Conservation (phyloP, 2,113 vertebrate genomes). For the Tyrannus savana region DNA sequence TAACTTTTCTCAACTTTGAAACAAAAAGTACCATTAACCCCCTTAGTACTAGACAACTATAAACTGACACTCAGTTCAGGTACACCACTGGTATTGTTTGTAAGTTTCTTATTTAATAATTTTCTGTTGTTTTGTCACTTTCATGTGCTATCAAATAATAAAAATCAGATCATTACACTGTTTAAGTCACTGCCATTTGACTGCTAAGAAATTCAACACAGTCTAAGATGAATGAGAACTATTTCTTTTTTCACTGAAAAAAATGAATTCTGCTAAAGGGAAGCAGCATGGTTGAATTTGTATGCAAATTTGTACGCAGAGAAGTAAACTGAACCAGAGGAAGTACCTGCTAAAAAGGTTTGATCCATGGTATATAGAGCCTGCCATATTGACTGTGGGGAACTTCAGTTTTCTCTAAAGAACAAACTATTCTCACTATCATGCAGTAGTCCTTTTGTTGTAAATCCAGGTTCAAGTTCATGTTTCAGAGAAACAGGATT, state of each 20-base stretch:
- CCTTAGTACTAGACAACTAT: not conserved
- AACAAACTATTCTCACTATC: not conserved
- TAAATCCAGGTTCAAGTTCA: not conserved
- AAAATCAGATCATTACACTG: not conserved
- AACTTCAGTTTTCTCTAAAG: not conserved
- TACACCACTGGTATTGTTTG: not conserved
- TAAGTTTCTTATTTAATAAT: constrained; percentile 14
- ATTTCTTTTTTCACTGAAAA: not conserved
- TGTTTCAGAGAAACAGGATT: not conserved
- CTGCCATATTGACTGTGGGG: not conserved
- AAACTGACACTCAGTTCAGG: constrained; percentile 28
- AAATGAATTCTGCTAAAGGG: not conserved
- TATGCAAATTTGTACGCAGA: not conserved
- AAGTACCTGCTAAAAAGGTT: not conserved
- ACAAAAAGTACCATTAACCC: constrained; percentile 29
- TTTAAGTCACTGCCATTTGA: not conserved
- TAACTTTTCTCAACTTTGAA: constrained; percentile 34
- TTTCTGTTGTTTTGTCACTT: not conserved
- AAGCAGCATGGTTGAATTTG: not conserved
- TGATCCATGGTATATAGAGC: not conserved
- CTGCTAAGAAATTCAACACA: constrained; percentile 12
- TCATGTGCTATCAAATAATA: constrained; percentile 30
- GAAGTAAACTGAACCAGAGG: not conserved
- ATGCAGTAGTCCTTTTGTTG: not conserved
- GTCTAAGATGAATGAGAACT: not conserved